phyloP scores from a whole-genome alignment of 2,888 invertebrate genomes.

The Diarsia rubi region DNA sequence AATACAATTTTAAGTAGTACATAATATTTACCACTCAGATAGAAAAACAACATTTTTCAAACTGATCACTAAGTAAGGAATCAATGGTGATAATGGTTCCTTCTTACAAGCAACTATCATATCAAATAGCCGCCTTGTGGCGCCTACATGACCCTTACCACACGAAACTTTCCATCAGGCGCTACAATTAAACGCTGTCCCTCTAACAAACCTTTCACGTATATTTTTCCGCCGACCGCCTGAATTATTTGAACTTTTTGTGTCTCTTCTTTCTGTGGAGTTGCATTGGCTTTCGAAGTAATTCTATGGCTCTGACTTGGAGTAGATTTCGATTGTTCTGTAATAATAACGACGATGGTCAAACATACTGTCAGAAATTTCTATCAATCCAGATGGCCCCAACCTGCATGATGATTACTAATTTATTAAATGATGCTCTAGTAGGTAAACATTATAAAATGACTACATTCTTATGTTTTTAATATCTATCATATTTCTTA shows the following conservation, averaged over 20 bases:
- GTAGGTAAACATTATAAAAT: too few species aligned
- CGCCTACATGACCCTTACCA: slow-evolving; percentile 93
- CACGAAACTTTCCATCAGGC: slow-evolving; percentile 98
- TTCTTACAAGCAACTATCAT: too few species aligned
- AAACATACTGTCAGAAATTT: neutral
- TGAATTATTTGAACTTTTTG: slow-evolving; percentile 98
- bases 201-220: slow-evolving; percentile 97
- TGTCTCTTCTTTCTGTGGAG: slow-evolving; percentile 87
- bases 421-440: too few species aligned
- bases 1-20: too few species aligned
- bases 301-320: slow-evolving; percentile 87
- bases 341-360: slow-evolving; percentile 24
- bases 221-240: slow-evolving; percentile 97
- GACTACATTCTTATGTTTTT: too few species aligned
- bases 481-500: too few species aligned
- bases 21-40: too few species aligned
- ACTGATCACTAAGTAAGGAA: too few species aligned
- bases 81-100: too few species aligned
- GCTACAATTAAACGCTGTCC: slow-evolving; percentile 98
- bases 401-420: neutral
- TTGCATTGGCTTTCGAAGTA: slow-evolving; percentile 73
- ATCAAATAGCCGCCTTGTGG: slow-evolving; percentile 83
- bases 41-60: too few species aligned
- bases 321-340: slow-evolving; percentile 84
- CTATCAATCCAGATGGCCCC: neutral